Conservation (phyloP, 2,888 invertebrate species). For the Clostera curtula region DNA sequence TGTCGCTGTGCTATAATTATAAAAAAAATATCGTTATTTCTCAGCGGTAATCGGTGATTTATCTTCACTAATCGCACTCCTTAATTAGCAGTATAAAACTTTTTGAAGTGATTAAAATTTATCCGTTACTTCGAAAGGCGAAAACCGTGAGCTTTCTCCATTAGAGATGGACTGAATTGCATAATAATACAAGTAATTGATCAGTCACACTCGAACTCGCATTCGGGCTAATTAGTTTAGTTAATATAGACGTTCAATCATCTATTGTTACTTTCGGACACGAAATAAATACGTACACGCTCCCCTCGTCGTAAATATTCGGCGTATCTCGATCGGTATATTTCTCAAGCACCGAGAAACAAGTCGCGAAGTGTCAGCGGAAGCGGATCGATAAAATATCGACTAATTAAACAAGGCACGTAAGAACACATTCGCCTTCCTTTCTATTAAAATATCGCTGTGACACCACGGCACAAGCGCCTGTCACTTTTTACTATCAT, state of each 20-base stretch:
- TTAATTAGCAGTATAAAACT: no score
- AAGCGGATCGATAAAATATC: conserved; percentile 42
- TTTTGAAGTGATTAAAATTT: neutral
- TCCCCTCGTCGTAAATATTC: conserved; percentile 41
- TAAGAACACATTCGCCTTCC: conserved; percentile 29
- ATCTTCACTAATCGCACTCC: no score
- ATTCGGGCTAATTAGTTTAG: conserved; percentile 35
- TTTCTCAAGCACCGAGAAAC: conserved; percentile 26
- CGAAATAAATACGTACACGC: conserved; percentile 12
- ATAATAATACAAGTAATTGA: conserved; percentile 17
- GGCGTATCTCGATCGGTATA: conserved; percentile 34
- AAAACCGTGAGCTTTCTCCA: conserved; percentile 19
- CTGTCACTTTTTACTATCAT: conserved; percentile 39
- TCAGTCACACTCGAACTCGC: conserved; percentile 15
- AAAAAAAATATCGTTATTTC: no score
- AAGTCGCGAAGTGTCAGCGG: conserved; percentile 34
- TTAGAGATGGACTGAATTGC: conserved; percentile 8
- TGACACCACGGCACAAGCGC: conserved; percentile 39
- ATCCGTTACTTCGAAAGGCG: neutral
- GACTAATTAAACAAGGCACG: conserved; percentile 41
- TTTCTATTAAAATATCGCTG: conserved; percentile 34
- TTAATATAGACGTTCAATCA: conserved; percentile 35
- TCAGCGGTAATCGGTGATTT: no score
- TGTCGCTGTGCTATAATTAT: no score
- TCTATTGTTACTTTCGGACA: conserved; percentile 33